Percentiles rank a stretch among this genome's conserved stretches.
Conservation (phyloP, 2,797 vertebrate genomes). For the Gobio occitaniae region DNA sequence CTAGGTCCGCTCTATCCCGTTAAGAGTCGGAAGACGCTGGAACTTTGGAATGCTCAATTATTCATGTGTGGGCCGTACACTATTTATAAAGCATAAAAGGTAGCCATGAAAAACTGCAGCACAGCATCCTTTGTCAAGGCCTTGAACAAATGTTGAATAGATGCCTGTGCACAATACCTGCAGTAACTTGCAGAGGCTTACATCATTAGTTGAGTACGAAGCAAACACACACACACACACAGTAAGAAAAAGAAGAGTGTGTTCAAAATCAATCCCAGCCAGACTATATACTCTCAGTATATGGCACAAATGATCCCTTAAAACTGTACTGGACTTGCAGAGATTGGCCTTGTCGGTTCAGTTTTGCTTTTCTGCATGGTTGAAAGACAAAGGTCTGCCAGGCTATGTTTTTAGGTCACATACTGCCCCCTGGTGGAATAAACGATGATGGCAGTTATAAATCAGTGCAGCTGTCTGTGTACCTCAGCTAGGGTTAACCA, state of each 20-base stretch:
- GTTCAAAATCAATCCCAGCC: slow-evolving; percentile 53
- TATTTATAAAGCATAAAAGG: slow-evolving; percentile 67
- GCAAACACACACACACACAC: slow-evolving; percentile 52
- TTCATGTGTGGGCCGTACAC: slow-evolving; percentile 57
- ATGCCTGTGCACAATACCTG: slow-evolving; percentile 56
- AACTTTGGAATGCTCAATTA: slow-evolving; percentile 61
- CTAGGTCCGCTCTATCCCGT: slow-evolving; percentile 46
- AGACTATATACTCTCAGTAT: slow-evolving; percentile 58
- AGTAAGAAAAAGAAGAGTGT: slow-evolving; percentile 54
- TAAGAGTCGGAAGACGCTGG: slow-evolving; percentile 48
- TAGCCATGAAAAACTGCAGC: slow-evolving; percentile 59
- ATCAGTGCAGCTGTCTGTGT: slow-evolving; percentile 57
- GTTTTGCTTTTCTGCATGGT: slow-evolving; percentile 59
- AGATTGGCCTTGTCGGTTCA: slow-evolving; percentile 70
- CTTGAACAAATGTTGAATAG: slow-evolving; percentile 57
- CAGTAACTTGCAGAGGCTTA: slow-evolving; percentile 64
- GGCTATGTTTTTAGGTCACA: slow-evolving; percentile 74
- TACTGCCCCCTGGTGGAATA: slow-evolving; percentile 82
- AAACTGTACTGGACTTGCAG: slow-evolving; percentile 57
- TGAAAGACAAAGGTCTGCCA: slow-evolving; percentile 54
- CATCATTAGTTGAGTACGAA: slow-evolving; percentile 62
- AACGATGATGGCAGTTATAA: slow-evolving; percentile 44
- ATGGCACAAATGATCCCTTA: slow-evolving; percentile 61
- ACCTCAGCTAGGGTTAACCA: slow-evolving; percentile 61
- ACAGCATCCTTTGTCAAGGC: slow-evolving; percentile 61